Percentiles rank a stretch among this genome's conserved stretches.
phyloP scores from a whole-genome alignment of 2,113 vertebrate genomes.

The Urocolius indicus region DNA sequence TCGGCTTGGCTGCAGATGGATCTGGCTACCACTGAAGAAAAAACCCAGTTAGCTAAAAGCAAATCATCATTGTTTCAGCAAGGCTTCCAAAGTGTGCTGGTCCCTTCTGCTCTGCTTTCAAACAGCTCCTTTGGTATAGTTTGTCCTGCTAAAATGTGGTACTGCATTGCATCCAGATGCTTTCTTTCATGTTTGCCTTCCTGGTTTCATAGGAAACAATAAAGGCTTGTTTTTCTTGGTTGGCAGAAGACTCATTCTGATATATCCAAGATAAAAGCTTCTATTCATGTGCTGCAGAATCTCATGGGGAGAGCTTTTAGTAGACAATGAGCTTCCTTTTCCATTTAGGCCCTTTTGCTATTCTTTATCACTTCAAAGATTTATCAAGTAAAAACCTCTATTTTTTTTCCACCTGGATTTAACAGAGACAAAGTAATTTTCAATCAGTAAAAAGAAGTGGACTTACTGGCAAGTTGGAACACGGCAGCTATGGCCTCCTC shows the following conservation, averaged over 20 bases:
- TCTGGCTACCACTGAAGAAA: background rate
- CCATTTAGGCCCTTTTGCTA: background rate
- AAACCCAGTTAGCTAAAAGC: background rate
- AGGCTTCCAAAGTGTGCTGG: background rate
- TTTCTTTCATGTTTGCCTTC: constrained; percentile 17
- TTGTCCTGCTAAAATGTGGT: background rate
- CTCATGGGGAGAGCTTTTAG: background rate
- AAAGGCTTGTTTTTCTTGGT: constrained; percentile 17
- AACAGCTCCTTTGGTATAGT: background rate
- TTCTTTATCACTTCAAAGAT: background rate
- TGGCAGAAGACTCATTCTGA: constrained; percentile 2
- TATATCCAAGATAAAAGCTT: constrained; percentile 10
- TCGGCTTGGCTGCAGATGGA: background rate
- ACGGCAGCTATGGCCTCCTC: constrained; percentile 97
- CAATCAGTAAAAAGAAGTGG: background rate
- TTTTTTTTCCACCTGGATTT: background rate
- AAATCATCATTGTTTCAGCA: background rate
- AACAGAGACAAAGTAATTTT: background rate
- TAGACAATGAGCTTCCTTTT: background rate
- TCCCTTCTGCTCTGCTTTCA: background rate
- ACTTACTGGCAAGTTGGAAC: constrained; percentile 98
- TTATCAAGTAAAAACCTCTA: background rate
- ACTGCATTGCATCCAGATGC: background rate
- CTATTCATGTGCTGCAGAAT: background rate
- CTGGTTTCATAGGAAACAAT: constrained; percentile 29